Conservation (phyloP, 2,888 invertebrate species). For the Cylindroiulus punctatus region DNA sequence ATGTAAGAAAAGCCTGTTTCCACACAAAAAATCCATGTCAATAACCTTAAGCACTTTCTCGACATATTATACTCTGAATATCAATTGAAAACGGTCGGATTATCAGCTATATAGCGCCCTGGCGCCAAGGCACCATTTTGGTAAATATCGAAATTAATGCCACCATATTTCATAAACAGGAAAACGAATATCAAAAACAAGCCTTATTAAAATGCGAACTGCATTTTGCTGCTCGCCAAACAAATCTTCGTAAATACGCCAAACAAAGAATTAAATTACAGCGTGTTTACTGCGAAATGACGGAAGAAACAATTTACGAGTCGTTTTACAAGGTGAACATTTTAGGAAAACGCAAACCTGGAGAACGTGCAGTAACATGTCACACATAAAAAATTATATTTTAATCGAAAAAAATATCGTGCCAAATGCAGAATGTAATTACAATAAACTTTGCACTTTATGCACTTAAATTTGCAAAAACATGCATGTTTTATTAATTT, state of each 20-base stretch:
- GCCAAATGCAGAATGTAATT: no score
- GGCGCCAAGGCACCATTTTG: constrained; percentile 1
- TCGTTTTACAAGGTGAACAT: not conserved
- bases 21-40: constrained; percentile 29
- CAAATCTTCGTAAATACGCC: not conserved
- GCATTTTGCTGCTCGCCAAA: not conserved
- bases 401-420: no score
- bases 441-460: no score
- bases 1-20: constrained; percentile 37
- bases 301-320: not conserved
- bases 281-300: not conserved
- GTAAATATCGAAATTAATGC: constrained; percentile 27
- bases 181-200: not conserved
- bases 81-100: not conserved
- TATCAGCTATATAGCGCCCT: not conserved
- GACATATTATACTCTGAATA: constrained; percentile 29
- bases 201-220: not conserved
- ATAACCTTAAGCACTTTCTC: constrained; percentile 45
- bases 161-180: not conserved
- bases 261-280: not conserved
- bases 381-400: no score
- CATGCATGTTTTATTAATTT: no score
- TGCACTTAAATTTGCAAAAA: no score
- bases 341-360: not conserved
- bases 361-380: no score